Evolutionary conservation across 1,140 invertebrate genomes (phyloP), one percentile per base, ranked within the genome.

Genomic region (Pachypsylla venusta): DNA sequence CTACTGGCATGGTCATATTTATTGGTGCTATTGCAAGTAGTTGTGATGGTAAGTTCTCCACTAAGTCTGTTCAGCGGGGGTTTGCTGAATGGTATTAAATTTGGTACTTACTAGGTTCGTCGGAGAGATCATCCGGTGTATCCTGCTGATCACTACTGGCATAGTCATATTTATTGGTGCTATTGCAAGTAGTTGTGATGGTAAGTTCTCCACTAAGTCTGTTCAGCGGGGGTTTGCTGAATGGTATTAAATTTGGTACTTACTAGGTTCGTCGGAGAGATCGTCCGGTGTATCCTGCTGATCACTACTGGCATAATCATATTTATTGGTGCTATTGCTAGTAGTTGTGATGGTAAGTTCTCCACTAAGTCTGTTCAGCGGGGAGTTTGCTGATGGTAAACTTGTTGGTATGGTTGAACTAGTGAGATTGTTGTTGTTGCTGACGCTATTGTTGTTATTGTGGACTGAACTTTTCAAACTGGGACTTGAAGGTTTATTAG

Each of bases 261-360:
- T 79, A 89, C 85, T 85, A 69, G 84, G 83, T 54, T 89, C 85
- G 66, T 84, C 82, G 42, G 87, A 75, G 54, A 87, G 74, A 74
- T 89, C 85, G 56, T 48, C 42, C 75, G 28, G 14, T 60, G 42
- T 2, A 48, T 54, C 4, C 63, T 64, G 26, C 63, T 64, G 39
- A n/a, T 48, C 42, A 48, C 42, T 65, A 64, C 55, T 63, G 58
- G 35, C 54, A 40, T 61, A 57, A 40, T 57, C 57, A 56, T 58
- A 57, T 35, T 30, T 59, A 53, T 25, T 58, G 35, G 42, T 61
- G 24, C 58, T 61, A 25, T 61, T 61, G 40, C 27, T 58, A 30
- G 82, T 82, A 54, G 82, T 82, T 79, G 84, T 85, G 66, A 89
- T 86, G 27, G 84, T 85, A 42, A 87, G 78, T 73, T 87, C 85